Conservation (phyloP, 2,113 vertebrate species). For the Leptocoma aspasia region DNA sequence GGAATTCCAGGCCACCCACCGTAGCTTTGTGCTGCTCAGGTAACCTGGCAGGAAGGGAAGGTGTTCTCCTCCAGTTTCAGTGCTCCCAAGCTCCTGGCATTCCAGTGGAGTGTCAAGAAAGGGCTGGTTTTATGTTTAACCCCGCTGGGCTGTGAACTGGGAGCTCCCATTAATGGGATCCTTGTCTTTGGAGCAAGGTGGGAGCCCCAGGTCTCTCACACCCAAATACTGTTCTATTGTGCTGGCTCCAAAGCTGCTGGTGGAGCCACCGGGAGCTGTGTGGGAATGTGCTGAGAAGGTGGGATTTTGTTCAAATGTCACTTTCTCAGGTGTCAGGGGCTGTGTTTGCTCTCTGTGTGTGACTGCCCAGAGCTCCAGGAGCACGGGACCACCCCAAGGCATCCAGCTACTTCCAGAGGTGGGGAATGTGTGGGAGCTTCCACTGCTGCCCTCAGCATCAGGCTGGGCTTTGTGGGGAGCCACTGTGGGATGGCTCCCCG, state of each 20-base stretch:
- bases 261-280: background rate
- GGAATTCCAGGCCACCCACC: background rate
- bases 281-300: background rate
- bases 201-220: background rate
- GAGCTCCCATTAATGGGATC: background rate
- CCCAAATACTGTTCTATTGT: constrained; percentile 19
- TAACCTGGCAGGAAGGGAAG: background rate
- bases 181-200: background rate
- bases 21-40: background rate
- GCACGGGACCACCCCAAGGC: constrained; percentile 7
- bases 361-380: background rate
- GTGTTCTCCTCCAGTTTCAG: constrained; percentile 5
- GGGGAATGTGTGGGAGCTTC: background rate
- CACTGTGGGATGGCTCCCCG: background rate
- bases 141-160: background rate
- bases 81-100: background rate
- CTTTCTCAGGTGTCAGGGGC: constrained; percentile 58
- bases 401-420: constrained; percentile 27
- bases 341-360: background rate
- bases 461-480: background rate
- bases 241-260: background rate
- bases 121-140: background rate
- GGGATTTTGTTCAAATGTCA: background rate
- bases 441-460: background rate
- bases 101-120: background rate